Evolutionary conservation across 2,797 vertebrate species (phyloP), one percentile per base, ranked within the genome.

Genomic region (Centroberyx gerrardi): DNA sequence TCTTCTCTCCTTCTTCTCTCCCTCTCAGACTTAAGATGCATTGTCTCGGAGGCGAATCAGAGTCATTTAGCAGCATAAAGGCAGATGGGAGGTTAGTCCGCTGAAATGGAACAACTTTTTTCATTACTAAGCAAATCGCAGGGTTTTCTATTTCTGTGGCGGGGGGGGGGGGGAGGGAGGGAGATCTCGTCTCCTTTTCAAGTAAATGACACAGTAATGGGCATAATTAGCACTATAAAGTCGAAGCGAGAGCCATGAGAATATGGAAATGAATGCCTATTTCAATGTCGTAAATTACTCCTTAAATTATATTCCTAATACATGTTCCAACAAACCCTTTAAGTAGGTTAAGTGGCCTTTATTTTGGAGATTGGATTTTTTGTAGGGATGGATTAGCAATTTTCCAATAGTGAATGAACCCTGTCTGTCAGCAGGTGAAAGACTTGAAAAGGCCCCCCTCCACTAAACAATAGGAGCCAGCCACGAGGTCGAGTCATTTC

Each of bases 201-300:
- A 94, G 89, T 89, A 94, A 95, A 93, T 95, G 94, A 90, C 80
- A 91, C 82, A 89, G 92, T 96, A 96, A 96, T 95, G 92, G 93
- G 81, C 80, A 87, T 94, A 96, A 96, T 97, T 96, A 96, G 87
- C 92, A 93, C 89, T 93, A 93, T 94, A 94, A 96, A 96, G 90
- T 91, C 55, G 78, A 95, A 87, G 78, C 80, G 86, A 93, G 90
- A 93, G 87, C 93, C 89, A 93, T 86, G 87, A 94, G 90, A 75
- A 76, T 77, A 81, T 95, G 90, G 92, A 92, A 94, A 94, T 88
- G 76, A 93, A 87, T 89, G 75, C 89, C 77, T 82, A 93, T 94
- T 94, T 94, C 84, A 94, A 88, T 87, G 84, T 87, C 64, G 82
- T 90, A 92, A 91, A 95, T 94, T 91, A 85, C 90, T 93, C 82